phyloP scores from a whole-genome alignment of 2,113 vertebrate genomes.

The Astatotilapia flaviijosephi region DNA sequence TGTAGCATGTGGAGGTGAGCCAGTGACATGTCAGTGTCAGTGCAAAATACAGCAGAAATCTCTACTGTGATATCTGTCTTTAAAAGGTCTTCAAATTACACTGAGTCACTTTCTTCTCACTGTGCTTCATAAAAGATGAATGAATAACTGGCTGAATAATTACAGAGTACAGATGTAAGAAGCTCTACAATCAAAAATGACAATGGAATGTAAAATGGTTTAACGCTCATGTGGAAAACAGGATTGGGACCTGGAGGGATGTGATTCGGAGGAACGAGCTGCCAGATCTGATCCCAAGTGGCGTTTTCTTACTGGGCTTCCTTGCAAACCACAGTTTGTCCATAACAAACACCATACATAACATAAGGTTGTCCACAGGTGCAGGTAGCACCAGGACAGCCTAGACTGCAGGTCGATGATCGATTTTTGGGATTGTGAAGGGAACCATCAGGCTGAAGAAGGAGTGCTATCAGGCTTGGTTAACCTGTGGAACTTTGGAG shows the following conservation, averaged over 20 bases:
- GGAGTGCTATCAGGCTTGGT: neutral
- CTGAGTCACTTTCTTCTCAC: neutral
- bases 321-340: neutral
- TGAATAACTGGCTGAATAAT: neutral
- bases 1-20: neutral
- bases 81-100: neutral
- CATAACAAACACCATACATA: neutral
- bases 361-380: neutral
- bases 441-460: neutral
- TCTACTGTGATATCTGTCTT: neutral
- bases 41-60: neutral
- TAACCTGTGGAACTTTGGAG: neutral
- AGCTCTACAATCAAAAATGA: neutral
- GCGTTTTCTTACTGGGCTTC: neutral
- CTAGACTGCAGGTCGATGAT: neutral
- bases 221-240: neutral
- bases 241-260: neutral
- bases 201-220: neutral
- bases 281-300: neutral
- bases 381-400: neutral
- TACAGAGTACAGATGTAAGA: neutral
- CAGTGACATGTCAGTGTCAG: neutral
- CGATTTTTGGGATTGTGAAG: neutral
- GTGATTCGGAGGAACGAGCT: neutral
- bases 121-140: neutral